These are phyloP conservation scores for Pachypanchax playfairii DNA, from an alignment of 2,113 vertebrate genomes.

Conservation along the genomic window DNA sequence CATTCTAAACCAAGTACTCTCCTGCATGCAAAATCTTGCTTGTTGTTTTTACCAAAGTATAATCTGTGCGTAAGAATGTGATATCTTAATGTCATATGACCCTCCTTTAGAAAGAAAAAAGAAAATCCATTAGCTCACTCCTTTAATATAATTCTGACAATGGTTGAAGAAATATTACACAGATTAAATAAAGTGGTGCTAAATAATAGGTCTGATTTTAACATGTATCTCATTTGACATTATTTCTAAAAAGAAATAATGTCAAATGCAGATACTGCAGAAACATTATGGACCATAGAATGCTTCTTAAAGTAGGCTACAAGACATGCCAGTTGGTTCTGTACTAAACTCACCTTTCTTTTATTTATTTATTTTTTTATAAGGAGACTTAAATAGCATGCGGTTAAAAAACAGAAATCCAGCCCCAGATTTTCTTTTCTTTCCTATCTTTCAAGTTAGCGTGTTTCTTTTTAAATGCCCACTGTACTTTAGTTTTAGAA, in stretches of 20 bases:
- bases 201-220: not conserved
- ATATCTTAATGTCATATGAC: no score
- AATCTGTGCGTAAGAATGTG: no score
- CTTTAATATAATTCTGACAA: no score
- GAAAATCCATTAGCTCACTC: no score
- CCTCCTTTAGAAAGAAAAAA: no score
- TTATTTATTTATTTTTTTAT: conserved; percentile 8
- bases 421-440: not conserved
- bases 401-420: conserved; percentile 29
- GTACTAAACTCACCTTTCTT: conserved; percentile 19
- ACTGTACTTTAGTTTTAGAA: conserved; percentile 24
- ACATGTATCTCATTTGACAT: not conserved
- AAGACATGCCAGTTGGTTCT: not conserved
- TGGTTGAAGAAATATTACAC: not conserved
- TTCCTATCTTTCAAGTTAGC: not conserved
- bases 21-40: no score
- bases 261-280: not conserved
- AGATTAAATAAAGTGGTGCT: not conserved
- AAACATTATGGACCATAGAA: not conserved
- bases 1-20: no score
- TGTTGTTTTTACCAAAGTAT: no score
- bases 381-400: conserved; percentile 59
- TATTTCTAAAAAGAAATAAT: not conserved
- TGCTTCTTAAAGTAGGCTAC: not conserved
- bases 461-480: conserved; percentile 9